Percentiles rank a stretch among this genome's conserved stretches.
phyloP scores from a whole-genome alignment of 53 echinoderm and acorn worm species.

The Zoroaster sp. region DNA sequence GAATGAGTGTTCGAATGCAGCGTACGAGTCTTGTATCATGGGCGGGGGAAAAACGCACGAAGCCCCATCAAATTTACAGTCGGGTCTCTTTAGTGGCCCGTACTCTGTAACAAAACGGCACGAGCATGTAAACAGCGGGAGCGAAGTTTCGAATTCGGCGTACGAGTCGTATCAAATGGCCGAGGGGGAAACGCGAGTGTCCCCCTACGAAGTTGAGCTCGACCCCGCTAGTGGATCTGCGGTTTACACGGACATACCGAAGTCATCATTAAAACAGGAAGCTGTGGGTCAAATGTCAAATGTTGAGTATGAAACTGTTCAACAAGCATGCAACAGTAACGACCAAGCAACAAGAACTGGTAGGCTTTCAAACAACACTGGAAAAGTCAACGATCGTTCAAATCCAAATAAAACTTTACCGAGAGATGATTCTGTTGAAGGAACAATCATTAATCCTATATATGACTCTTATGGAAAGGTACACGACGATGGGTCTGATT shows the following conservation, averaged over 20 bases:
- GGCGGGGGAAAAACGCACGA: neutral
- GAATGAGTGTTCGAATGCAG: neutral
- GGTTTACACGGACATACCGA: neutral
- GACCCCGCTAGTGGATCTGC: neutral
- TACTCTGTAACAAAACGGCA: neutral
- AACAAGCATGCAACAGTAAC: neutral
- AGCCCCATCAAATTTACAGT: neutral
- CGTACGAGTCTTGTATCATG: neutral
- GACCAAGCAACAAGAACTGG: neutral
- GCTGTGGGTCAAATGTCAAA: neutral
- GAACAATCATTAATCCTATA: neutral
- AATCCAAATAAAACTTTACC: no score
- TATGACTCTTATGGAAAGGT: neutral
- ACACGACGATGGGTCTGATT: neutral
- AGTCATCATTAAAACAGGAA: neutral
- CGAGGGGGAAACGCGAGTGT: neutral
- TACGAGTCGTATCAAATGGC: neutral
- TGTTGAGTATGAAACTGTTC: neutral
- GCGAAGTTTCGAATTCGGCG: neutral
- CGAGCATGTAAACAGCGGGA: neutral
- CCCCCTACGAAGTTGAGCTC: neutral
- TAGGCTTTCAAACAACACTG: neutral
- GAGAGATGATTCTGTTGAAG: neutral
- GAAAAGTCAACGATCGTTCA: neutral
- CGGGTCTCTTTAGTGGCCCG: neutral